phyloP scores from a whole-genome alignment of 2,888 invertebrate species.

The Idaea aversata region DNA sequence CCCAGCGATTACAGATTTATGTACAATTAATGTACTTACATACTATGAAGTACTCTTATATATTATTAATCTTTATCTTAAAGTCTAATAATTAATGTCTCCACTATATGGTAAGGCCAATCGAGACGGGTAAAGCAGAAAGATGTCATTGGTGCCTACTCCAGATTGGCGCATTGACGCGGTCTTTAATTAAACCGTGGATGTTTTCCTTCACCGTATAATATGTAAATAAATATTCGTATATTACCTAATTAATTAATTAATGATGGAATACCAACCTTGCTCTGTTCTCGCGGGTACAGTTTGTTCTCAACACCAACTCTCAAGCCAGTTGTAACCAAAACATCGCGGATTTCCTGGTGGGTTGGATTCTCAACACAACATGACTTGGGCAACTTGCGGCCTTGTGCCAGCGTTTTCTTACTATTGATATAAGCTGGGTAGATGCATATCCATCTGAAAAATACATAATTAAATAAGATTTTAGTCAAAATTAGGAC shows the following conservation, averaged over 20 bases:
- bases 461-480: constrained; percentile 19
- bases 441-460: constrained; percentile 97
- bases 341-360: constrained; percentile 96
- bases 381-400: constrained; percentile 89
- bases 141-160: too few relatives aligned
- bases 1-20: too few relatives aligned
- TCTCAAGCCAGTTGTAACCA: constrained; percentile 89
- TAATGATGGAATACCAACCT: constrained; percentile 61
- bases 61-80: too few relatives aligned
- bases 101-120: too few relatives aligned
- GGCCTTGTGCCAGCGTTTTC: constrained; percentile 93
- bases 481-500: background rate
- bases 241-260: background rate
- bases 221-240: constrained; percentile 1
- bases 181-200: too few relatives aligned
- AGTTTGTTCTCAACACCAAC: constrained; percentile 96
- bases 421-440: constrained; percentile 98
- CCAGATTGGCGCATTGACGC: too few relatives aligned
- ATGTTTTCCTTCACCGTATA: too few relatives aligned
- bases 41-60: too few relatives aligned
- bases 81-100: too few relatives aligned
- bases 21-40: too few relatives aligned
- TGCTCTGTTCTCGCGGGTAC: constrained; percentile 94
- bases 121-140: too few relatives aligned
- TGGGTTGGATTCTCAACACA: constrained; percentile 98